Evolutionary conservation across 2,797 vertebrate genomes (phyloP).

Genomic region (Crocodylus rhombifer): DNA sequence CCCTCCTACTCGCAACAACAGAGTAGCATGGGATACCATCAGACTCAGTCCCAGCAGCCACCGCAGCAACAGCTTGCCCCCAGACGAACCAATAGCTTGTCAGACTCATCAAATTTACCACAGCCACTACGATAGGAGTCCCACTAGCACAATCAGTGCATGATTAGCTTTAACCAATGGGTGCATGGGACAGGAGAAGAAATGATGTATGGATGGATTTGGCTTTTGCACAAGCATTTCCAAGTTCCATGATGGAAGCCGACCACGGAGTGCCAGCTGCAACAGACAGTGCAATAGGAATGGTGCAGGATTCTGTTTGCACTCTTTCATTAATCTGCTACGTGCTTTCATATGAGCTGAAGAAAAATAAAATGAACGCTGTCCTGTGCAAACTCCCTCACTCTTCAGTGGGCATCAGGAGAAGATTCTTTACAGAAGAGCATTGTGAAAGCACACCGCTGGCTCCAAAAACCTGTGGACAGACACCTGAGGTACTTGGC

Average conservation of each 20-base stretch:
- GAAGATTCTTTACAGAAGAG: rapidly evolving
- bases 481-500: conserved; percentile 62
- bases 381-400: neutral
- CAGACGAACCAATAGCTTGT: conserved; percentile 78
- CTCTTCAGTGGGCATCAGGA: neutral
- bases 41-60: conserved; percentile 64
- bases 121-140: conserved; percentile 75
- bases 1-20: conserved; percentile 80
- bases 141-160: conserved; percentile 60
- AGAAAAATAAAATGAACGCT: neutral
- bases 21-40: conserved; percentile 73
- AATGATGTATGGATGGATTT: conserved; percentile 48
- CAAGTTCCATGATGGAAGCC: conserved; percentile 50
- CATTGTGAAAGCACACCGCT: conserved; percentile 24
- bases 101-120: conserved; percentile 80
- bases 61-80: conserved; percentile 54
- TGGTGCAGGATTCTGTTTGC: conserved; percentile 8
- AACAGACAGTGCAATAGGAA: neutral
- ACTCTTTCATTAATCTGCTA: conserved; percentile 25
- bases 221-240: conserved; percentile 65
- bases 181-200: conserved; percentile 42
- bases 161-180: conserved; percentile 80
- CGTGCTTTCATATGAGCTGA: neutral
- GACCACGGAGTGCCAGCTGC: conserved; percentile 2
- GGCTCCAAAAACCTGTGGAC: conserved; percentile 30